These are phyloP conservation scores for Dasysyrphus tricinctus DNA, from an alignment of 2,888 invertebrate genomes.

Conservation along the genomic window DNA sequence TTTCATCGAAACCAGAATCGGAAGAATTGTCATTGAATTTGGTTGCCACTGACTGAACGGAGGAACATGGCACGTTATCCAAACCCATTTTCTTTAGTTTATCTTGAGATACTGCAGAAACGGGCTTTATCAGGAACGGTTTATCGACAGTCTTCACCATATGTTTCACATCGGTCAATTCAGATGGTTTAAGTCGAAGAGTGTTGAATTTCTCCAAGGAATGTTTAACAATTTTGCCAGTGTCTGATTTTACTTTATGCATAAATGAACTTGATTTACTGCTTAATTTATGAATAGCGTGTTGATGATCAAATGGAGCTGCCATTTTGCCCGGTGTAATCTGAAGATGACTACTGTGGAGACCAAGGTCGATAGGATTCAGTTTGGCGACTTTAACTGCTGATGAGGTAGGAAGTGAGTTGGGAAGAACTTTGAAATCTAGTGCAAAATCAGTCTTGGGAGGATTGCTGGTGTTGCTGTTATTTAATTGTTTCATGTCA, in stretches of 20 bases:
- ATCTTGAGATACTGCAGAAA: conserved; percentile 46
- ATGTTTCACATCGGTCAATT: conserved; percentile 76
- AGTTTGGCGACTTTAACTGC: conserved; percentile 68
- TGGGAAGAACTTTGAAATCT: conserved; percentile 69
- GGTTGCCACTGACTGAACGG: conserved; percentile 79
- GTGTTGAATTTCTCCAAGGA: conserved; percentile 78
- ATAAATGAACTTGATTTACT: conserved; percentile 76
- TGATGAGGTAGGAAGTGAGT: conserved; percentile 65
- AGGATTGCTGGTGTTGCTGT: conserved; percentile 51
- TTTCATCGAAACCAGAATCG: conserved; percentile 89
- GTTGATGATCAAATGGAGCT: conserved; percentile 44
- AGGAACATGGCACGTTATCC: conserved; percentile 76
- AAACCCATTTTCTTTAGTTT: conserved; percentile 46
- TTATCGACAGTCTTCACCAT: conserved; percentile 77
- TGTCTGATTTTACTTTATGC: conserved; percentile 79
- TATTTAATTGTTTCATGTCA: conserved; percentile 78
- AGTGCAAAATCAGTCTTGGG: conserved; percentile 67
- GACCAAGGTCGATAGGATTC: conserved; percentile 54
- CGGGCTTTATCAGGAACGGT: conserved; percentile 70
- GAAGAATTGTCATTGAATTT: conserved; percentile 88
- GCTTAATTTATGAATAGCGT: conserved; percentile 51
- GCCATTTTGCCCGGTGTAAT: conserved; percentile 38
- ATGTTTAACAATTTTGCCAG: conserved; percentile 79
- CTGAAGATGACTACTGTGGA: conserved; percentile 44
- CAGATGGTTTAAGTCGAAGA: conserved; percentile 76